A percentile compares a stretch with the other conserved stretches of the same genome.
Conservation (phyloP, 2,797 vertebrate genomes). For the Myotis planiceps region DNA sequence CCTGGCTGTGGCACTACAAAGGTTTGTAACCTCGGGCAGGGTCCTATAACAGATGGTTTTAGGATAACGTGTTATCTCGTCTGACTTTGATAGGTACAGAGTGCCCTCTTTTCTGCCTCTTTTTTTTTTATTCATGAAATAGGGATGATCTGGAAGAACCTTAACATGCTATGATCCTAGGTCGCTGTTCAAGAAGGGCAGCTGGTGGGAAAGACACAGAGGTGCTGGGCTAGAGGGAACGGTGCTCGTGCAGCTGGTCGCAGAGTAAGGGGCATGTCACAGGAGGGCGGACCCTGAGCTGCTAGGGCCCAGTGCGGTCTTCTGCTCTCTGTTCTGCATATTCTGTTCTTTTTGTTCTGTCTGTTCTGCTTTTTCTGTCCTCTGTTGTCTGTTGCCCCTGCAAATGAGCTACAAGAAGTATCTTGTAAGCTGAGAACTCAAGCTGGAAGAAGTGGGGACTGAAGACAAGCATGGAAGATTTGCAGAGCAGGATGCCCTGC, state of each 20-base stretch:
- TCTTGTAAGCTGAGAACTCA: not conserved
- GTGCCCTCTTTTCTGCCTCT: not conserved
- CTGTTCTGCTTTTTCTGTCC: not conserved
- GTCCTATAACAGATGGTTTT: not conserved
- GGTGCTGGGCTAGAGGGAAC: too few relatives aligned
- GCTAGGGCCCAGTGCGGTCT: too few relatives aligned
- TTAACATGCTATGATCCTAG: not conserved
- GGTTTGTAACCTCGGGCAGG: not conserved
- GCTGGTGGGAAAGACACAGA: not conserved
- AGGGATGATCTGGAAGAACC: not conserved
- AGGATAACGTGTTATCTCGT: not conserved
- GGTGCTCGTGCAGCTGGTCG: not conserved
- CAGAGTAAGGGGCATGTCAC: not conserved
- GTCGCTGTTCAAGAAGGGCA: not conserved
- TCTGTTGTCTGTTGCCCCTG: not conserved
- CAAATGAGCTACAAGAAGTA: not conserved
- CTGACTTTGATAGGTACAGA: not conserved
- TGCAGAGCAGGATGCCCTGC: not conserved
- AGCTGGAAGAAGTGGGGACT: not conserved
- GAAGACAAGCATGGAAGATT: not conserved
- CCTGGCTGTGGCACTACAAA: not conserved
- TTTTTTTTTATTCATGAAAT: not conserved
- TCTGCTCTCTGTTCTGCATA: not conserved
- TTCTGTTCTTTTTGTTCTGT: not conserved
- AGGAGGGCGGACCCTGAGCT: not conserved